Evolutionary conservation across 2,888 invertebrate genomes (phyloP).

Genomic region (Drosophila melanocephala): DNA sequence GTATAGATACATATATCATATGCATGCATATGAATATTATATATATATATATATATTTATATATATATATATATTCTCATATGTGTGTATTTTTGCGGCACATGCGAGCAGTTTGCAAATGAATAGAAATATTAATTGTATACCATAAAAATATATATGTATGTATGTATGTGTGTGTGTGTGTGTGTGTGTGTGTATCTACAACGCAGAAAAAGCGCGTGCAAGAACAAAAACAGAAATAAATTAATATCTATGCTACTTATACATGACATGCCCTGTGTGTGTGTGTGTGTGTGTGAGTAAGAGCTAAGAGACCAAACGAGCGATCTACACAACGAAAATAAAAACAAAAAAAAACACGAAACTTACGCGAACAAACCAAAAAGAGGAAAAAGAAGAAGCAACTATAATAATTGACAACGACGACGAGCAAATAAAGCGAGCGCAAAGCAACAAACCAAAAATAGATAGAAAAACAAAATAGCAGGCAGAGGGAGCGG

Average conservation of each 20-base stretch:
- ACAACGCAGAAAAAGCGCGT: slow-evolving; percentile 55
- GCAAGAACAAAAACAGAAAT: slow-evolving; percentile 55
- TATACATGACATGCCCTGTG: slow-evolving; percentile 22
- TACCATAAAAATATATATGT: slow-evolving; percentile 4
- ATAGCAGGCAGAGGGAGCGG: slow-evolving; percentile 23
- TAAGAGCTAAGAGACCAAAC: slow-evolving; percentile 59
- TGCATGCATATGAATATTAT: slow-evolving; percentile 15
- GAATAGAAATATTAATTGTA: slow-evolving; percentile 21
- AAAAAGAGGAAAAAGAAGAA: slow-evolving; percentile 9
- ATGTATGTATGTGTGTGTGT: slow-evolving; percentile 13
- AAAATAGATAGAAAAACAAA: slow-evolving; percentile 59
- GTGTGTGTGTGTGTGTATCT: slow-evolving; percentile 16
- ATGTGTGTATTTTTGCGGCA: slow-evolving; percentile 18
- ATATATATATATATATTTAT: slow-evolving; percentile 19
- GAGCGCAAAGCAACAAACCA: slow-evolving; percentile 74
- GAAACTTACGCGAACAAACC: slow-evolving; percentile 66
- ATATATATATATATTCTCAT: slow-evolving; percentile 5
- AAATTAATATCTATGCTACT: slow-evolving; percentile 57
- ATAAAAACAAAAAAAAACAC: slow-evolving; percentile 53
- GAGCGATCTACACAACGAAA: slow-evolving; percentile 72
- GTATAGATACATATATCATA: slow-evolving; percentile 24
- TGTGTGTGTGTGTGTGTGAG: slow-evolving; percentile 45
- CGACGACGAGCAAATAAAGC: slow-evolving; percentile 48
- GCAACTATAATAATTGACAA: slow-evolving; percentile 46
- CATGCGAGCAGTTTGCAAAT: slow-evolving; percentile 48